Evolutionary conservation across 2,888 invertebrate species (phyloP), one percentile per base, ranked within the genome.

Genomic region (Cantharis flavilabris): DNA sequence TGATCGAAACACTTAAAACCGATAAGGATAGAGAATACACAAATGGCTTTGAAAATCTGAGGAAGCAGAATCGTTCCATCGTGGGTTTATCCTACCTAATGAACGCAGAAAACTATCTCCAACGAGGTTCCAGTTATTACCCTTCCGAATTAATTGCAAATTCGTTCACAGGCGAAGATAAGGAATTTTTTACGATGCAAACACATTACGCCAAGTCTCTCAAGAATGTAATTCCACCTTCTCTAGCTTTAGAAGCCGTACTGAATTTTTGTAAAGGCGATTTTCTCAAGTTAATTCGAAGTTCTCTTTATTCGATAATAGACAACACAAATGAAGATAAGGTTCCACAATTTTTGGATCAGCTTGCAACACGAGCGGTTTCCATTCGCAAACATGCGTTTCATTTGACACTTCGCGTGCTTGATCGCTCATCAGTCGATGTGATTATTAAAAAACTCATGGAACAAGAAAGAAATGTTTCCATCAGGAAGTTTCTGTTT

Each of bases 381-480:
- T 73, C 77, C 3, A 62, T 75, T 10, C 73, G 71, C 9, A 79
- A 80, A 70, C 77, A 77, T 10, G 67, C 62, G 13, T 14, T 80
- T 4, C 70, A 69, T 62, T 33, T 80, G 20, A 18, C 73, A 0
- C 49, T 71, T 7, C 30, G 30, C 14, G 23, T 62, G 16, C 63
- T 65, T 1, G 23, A 69, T 14, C 49, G 26, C 1, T 18, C 18
- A 3, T 11, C 9, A 9, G n/a, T 69, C 10, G 28, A 65, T 10
- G 18, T n/a, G 9, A 69, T 77, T 13, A 30, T 76, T 14, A 71
- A n/a, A 3, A 69, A 28, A 23, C 23, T 69, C 10, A 69, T 69
- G 28, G 16, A 67, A 11, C 33, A 49, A 7, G 71, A 71, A 9
- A 71, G 69, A 30, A 74, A 73, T 65, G 7, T 26, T 3, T 71